Percentiles rank a stretch among this genome's conserved stretches.
phyloP scores from a whole-genome alignment of 2,797 vertebrate species.

The Selene dorsalis region DNA sequence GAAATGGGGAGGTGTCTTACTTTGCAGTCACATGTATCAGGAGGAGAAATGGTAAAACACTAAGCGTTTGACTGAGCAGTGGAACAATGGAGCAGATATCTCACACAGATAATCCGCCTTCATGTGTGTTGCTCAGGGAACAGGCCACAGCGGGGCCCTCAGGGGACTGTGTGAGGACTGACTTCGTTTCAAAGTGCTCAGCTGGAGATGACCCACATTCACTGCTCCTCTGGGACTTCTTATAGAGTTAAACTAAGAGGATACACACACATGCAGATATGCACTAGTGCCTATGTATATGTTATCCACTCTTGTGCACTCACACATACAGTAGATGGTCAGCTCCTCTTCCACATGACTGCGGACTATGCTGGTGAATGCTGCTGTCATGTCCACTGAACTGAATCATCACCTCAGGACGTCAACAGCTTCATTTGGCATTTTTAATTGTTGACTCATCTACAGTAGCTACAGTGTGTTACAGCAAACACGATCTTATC shows the following conservation, averaged over 20 bases:
- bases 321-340: conserved; percentile 20
- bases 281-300: conserved; percentile 11
- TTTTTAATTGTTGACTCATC: conserved; percentile 12
- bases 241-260: conserved; percentile 32
- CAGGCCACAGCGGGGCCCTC: conserved; percentile 33
- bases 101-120: conserved; percentile 33
- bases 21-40: not conserved
- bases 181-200: conserved; percentile 48
- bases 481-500: too few species aligned
- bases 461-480: not conserved
- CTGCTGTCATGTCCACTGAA: conserved; percentile 37
- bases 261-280: not conserved
- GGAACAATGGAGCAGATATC: conserved; percentile 31
- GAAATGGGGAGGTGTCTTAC: not conserved
- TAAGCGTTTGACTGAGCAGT: not conserved
- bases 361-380: conserved; percentile 42
- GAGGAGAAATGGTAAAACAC: conserved; percentile 3
- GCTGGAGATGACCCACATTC: conserved; percentile 67
- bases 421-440: conserved; percentile 24
- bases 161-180: conserved; percentile 26
- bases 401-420: conserved; percentile 30
- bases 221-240: conserved; percentile 46
- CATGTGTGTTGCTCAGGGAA: conserved; percentile 42
- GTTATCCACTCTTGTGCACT: conserved; percentile 37
- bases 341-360: conserved; percentile 48